Base-by-base conservation (phyloP, 2,888 invertebrate species). In the Ormyrus thymus region DNA sequence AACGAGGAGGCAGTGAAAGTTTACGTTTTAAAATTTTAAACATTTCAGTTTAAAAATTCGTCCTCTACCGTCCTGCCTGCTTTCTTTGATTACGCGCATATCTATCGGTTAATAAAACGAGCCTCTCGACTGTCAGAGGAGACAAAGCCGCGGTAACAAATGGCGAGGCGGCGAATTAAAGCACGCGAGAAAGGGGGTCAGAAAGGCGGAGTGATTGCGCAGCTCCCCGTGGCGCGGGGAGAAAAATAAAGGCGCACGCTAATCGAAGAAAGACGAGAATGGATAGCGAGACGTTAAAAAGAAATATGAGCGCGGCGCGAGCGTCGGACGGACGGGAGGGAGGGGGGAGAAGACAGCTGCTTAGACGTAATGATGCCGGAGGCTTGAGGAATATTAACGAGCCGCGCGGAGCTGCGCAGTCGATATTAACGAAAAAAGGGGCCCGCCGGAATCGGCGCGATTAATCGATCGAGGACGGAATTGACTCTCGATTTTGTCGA, bases 311-410 rank as follows among this genome's bases (percentile, higher is more conserved):
- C 29, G 29, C 29, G 29, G 29, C 29, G 29, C 29, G 29, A 29
- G 29, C 29, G 0, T 29, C 29, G 29, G 29, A 29, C 3, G 29
- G 29, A 4, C 3, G 29, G 3, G 4, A 4, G 15, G 4, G 43
- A 5, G 1, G 7, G 50, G 0, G 43, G 43, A 50, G 59, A 70
- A 50, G 59, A 70, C 70, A 70, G 70, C 51, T 70, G 70, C 70
- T 70, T 51, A 59, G 70, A 59, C 43, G 70, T 59, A 29, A 70
- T 51, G 70, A 59, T 29, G 29, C 29, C 29, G 29, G 29, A 29
- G 29, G 29, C 29, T 29, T 29, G 29, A 29, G 56, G 48, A 70
- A 70, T 70, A 70, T 70, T 70, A 70, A 70, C 59, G 70, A 70
- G 29, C 59, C 59, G 4, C 59, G 4, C 29, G 29, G 29, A 29